Evolutionary conservation across 2,113 vertebrate genomes (phyloP).

Genomic region (Spermophilus dauricus): DNA sequence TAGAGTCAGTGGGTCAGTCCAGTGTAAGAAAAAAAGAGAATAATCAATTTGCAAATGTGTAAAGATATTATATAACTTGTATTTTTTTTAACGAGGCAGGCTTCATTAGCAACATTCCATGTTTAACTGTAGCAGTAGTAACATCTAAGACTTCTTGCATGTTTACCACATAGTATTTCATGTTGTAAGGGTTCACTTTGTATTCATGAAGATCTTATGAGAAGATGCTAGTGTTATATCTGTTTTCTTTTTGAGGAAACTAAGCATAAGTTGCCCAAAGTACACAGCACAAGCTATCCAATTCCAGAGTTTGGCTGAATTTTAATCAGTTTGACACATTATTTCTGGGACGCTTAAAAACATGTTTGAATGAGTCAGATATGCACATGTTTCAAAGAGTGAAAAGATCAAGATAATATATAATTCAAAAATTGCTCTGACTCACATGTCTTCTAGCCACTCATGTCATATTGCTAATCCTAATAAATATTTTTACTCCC

Average conservation of each 20-base stretch:
- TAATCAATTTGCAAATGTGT: not conserved
- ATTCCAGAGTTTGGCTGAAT: not conserved
- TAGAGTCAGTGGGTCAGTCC: not conserved
- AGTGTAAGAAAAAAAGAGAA: not conserved
- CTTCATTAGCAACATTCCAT: not conserved
- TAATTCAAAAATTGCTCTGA: not conserved
- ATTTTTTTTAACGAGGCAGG: not conserved
- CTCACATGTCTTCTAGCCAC: not conserved
- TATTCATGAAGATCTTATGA: not conserved
- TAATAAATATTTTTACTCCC: not conserved
- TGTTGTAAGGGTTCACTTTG: not conserved
- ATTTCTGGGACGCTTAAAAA: not conserved
- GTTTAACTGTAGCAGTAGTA: not conserved
- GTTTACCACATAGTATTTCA: not conserved
- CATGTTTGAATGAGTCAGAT: not conserved
- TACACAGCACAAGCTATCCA: not conserved
- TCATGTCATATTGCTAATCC: not conserved
- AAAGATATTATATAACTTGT: not conserved
- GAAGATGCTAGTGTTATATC: not conserved
- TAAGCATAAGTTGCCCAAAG: not conserved
- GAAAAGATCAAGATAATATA: not conserved
- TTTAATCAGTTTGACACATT: not conserved
- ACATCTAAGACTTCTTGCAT: not conserved
- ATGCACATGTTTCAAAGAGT: not conserved
- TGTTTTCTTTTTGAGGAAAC: not conserved